Evolutionary conservation across 2,113 vertebrate genomes (phyloP).

Genomic region (Erythrolamprus reginae): DNA sequence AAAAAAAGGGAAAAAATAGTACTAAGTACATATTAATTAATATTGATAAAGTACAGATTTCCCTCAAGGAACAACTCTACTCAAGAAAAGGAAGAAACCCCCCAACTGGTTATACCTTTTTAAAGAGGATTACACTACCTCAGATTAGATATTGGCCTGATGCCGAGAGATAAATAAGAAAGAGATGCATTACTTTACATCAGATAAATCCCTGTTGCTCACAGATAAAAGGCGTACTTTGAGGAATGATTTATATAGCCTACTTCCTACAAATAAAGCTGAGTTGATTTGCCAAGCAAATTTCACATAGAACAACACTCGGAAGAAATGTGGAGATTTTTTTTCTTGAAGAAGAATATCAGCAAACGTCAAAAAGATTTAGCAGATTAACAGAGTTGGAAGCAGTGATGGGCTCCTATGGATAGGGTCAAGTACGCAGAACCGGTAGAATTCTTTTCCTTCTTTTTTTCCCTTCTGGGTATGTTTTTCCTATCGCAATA

Average conservation of each 20-base stretch:
- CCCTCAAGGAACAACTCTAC: not conserved
- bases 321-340: too few species aligned
- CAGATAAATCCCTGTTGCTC: not conserved
- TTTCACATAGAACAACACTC: not conserved
- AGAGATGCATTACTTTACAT: not conserved
- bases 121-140: not conserved
- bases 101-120: not conserved
- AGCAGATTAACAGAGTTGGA: too few species aligned
- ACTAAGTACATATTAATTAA: slow-evolving; percentile 3
- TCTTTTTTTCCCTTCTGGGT: too few species aligned
- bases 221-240: not conserved
- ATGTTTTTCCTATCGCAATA: too few species aligned
- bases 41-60: not conserved
- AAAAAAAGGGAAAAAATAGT: not conserved
- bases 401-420: too few species aligned
- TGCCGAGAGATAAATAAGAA: not conserved
- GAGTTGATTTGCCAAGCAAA: not conserved
- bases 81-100: not conserved
- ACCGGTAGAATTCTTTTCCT: too few species aligned
- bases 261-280: not conserved
- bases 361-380: not conserved
- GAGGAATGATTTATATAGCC: not conserved
- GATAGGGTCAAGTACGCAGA: too few species aligned
- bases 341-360: not conserved
- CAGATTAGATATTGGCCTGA: not conserved